Percentiles rank a stretch among this genome's conserved stretches.
These are phyloP conservation scores for Thinocorus orbignyianus DNA, from an alignment of 2,113 vertebrate species.

Conservation along the genomic window DNA sequence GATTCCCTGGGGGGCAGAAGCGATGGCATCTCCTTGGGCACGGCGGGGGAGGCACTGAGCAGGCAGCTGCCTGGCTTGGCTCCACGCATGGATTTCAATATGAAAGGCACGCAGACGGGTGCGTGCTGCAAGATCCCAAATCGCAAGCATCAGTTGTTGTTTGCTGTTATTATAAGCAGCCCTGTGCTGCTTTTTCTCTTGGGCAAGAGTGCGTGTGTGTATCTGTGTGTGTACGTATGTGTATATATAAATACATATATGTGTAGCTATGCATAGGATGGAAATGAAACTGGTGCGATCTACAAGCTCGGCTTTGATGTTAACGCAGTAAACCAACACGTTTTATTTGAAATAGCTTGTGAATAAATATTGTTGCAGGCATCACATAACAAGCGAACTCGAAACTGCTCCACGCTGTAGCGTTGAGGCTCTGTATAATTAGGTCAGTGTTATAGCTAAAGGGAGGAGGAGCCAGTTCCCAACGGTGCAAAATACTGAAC, in stretches of 20 bases:
- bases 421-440: background rate
- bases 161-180: background rate
- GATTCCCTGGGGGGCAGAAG: background rate
- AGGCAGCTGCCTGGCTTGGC: background rate
- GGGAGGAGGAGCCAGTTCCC: background rate
- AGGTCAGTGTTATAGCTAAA: constrained; percentile 10
- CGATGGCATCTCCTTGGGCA: background rate
- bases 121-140: background rate
- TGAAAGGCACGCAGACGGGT: background rate
- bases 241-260: background rate
- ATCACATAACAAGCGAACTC: constrained; percentile 4
- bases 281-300: background rate
- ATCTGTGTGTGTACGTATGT: background rate
- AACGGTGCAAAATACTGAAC: background rate
- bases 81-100: background rate
- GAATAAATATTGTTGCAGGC: constrained; percentile 45
- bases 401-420: background rate
- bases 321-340: background rate
- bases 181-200: background rate
- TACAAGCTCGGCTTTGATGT: constrained; percentile 37
- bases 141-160: background rate
- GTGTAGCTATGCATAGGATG: background rate
- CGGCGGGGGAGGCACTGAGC: background rate
- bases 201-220: background rate
- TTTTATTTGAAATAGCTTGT: constrained; percentile 28